These are phyloP conservation scores for Artemisiospiza belli DNA, from an alignment of 2,113 vertebrate species.

Conservation along the genomic window DNA sequence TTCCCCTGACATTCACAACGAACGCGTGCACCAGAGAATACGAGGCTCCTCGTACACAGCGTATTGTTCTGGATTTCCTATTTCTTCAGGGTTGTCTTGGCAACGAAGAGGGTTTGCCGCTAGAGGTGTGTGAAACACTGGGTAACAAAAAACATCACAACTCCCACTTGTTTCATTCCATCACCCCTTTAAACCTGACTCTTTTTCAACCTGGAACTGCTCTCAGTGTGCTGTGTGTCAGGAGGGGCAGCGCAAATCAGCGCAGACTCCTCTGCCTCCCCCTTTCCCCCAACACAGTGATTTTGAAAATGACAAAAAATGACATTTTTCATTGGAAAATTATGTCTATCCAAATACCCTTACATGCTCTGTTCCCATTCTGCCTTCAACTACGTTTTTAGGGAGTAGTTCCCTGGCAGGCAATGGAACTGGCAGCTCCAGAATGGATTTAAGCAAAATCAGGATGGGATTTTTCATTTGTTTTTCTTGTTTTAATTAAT, in stretches of 20 bases:
- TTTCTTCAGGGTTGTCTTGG: slow-evolving; percentile 63
- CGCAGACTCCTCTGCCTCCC: not conserved
- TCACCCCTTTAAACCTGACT: not conserved
- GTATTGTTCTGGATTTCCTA: slow-evolving; percentile 62
- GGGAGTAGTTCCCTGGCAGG: not conserved
- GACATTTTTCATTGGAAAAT: not conserved
- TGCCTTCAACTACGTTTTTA: not conserved
- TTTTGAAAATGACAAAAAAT: not conserved
- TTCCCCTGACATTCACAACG: slow-evolving; percentile 9
- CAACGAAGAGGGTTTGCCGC: slow-evolving; percentile 61
- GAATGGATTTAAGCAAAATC: not conserved
- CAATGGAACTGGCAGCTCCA: not conserved
- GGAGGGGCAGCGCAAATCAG: not conserved
- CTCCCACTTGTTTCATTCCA: slow-evolving; percentile 32
- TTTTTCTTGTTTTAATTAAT: not conserved
- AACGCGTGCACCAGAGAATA: not conserved
- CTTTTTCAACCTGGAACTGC: not conserved
- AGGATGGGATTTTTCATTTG: not conserved
- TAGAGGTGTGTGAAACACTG: slow-evolving; percentile 62
- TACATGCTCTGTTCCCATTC: not conserved
- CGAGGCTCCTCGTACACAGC: not conserved
- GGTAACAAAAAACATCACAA: slow-evolving; percentile 33
- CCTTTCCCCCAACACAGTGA: too few relatives aligned
- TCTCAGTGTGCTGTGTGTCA: not conserved
- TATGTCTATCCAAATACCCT: not conserved